Conservation (phyloP, 2,113 vertebrate species). For the Zosterops japonicus region DNA sequence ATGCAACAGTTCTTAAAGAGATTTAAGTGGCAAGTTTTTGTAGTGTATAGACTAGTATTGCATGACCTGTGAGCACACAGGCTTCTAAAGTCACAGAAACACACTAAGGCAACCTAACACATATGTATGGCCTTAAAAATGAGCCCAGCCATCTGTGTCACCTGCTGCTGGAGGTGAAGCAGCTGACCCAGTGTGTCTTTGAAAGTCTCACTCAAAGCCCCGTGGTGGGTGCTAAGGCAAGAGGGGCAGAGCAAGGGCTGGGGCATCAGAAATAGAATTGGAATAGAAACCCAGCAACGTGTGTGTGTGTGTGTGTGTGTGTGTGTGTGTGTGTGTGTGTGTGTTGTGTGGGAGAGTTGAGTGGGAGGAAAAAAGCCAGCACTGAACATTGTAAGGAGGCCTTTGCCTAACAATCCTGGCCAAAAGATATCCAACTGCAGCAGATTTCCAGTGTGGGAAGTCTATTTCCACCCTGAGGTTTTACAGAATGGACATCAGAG, state of each 20-base stretch:
- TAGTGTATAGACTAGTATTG: background rate
- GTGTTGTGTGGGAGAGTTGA: background rate
- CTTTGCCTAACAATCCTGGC: background rate
- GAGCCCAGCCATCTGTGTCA: background rate
- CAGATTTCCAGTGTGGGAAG: background rate
- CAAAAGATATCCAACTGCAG: background rate
- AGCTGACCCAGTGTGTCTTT: background rate
- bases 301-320: background rate
- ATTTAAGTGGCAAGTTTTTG: background rate
- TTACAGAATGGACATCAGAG: background rate
- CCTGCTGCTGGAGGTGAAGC: background rate
- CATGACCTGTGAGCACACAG: background rate
- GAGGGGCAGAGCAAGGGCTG: background rate
- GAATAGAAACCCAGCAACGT: background rate
- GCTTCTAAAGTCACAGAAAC: background rate
- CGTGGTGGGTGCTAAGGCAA: rapidly evolving
- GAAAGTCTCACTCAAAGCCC: background rate
- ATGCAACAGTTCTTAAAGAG: background rate
- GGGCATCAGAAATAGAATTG: background rate
- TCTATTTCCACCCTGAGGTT: background rate
- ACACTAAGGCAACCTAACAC: background rate
- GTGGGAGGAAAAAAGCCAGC: background rate
- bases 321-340: background rate
- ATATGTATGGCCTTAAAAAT: background rate
- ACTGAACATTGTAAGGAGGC: background rate